Base-by-base conservation (phyloP, 2,888 invertebrate species). In the Reticulitermes lucifugus region DNA sequence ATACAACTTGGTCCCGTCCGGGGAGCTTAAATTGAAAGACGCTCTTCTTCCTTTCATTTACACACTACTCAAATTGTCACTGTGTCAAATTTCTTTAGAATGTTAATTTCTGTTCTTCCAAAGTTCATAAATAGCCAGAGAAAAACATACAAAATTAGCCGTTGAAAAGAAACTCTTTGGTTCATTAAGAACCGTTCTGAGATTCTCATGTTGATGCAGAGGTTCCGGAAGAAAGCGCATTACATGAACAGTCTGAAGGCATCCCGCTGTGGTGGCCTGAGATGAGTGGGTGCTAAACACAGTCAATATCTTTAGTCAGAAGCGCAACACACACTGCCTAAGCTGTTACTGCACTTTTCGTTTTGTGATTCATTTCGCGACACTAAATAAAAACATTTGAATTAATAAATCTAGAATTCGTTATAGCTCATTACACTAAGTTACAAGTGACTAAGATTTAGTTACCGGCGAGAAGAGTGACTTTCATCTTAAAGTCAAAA, bases 231-330 rank as follows among this genome's bases (percentile, higher is more conserved):
- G 81, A 85, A 60, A 83, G 82, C 70, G 46, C 79, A 84, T 84
- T 84, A 84, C 81, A 81, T 29, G 80, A 81, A 77, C 59, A 83
- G 73, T 29, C 59, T n/a, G 60, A 73, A 25, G 73, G 73, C 59
- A 43, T 41, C 85, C 71, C 65, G 77, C 60, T 59, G 84, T 4
- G 82, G 46, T 43, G 70, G n/a, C n/a, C 65, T 25, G 41, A 85
- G 83, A 85, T 85, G 83, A 85, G 85, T 85, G 85, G 85, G 85
- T 85, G 85, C 83, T 82, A 71, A 81, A 82, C 55, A 21, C 65
- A 41, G 81, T n/a, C 65, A 0, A 35, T 35, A 35, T 35, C 35
- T 35, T 2, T 35, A 35, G 35, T 4, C 4, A 35, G 35, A 35
- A 35, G 35, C n/a, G 2, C 46, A 22, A 14, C 77, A n/a, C 65